A percentile compares a stretch with the other conserved stretches of the same genome.
These are phyloP conservation scores for Cebuella pygmaea DNA, from an alignment of 2,797 vertebrate species.

Conservation along the genomic window DNA sequence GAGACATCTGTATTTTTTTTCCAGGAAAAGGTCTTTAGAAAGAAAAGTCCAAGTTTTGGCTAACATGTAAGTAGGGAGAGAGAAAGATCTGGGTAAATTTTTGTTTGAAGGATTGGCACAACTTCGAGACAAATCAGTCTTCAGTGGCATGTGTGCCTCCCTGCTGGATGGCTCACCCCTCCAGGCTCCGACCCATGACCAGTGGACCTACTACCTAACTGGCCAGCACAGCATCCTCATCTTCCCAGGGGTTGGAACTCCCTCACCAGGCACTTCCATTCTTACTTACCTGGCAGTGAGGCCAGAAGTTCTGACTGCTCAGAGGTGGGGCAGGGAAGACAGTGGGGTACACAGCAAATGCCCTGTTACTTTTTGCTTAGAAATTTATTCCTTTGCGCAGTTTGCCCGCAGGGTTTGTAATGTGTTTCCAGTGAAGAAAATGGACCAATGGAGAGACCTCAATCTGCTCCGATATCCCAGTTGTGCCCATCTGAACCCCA, in stretches of 20 bases:
- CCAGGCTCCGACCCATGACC: not conserved
- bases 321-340: not conserved
- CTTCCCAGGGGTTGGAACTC: not conserved
- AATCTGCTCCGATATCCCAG: not conserved
- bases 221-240: no score
- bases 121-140: not conserved
- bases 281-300: fast-evolving
- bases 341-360: not conserved
- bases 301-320: not conserved
- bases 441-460: not conserved
- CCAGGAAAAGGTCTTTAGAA: not conserved
- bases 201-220: not conserved
- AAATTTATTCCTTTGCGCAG: not conserved
- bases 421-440: not conserved
- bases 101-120: not conserved
- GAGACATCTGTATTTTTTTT: not conserved
- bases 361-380: not conserved
- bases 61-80: not conserved
- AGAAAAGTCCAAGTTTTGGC: not conserved
- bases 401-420: not conserved
- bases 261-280: not conserved
- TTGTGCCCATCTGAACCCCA: not conserved
- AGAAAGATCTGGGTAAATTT: not conserved
- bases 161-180: not conserved
- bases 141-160: not conserved